These are phyloP conservation scores for Cylas formicarius DNA, from an alignment of 1,140 invertebrate species.

Conservation along the genomic window DNA sequence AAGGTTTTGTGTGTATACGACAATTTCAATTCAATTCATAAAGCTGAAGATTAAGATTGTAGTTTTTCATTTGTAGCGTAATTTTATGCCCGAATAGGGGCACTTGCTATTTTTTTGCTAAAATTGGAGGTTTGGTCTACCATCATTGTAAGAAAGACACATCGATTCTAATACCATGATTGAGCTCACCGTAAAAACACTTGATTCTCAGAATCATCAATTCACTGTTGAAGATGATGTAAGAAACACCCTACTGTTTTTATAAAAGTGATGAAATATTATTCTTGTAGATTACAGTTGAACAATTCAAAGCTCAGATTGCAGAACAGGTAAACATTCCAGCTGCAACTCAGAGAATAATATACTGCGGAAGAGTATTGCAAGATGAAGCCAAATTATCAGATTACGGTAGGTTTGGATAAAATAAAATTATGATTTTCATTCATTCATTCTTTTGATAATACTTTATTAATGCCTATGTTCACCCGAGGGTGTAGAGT, in stretches of 20 bases:
- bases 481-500: too few relatives aligned
- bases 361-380: slow-evolving; percentile 86
- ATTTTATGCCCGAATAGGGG: too few relatives aligned
- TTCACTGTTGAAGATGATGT: slow-evolving; percentile 84
- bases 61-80: too few relatives aligned
- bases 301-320: slow-evolving; percentile 81
- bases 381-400: slow-evolving; percentile 82
- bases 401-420: slow-evolving; percentile 73
- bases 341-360: slow-evolving; percentile 76
- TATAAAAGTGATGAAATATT: slow-evolving; percentile 11
- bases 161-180: slow-evolving; percentile 52
- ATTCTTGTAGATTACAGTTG: slow-evolving; percentile 68
- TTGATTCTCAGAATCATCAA: slow-evolving; percentile 84
- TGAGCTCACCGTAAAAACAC: slow-evolving; percentile 82
- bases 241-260: slow-evolving; percentile 42
- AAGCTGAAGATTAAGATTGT: too few relatives aligned
- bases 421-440: too few relatives aligned
- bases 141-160: too few relatives aligned
- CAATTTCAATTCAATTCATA: too few relatives aligned
- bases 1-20: too few relatives aligned
- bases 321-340: slow-evolving; percentile 67
- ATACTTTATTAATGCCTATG: too few relatives aligned
- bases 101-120: too few relatives aligned
- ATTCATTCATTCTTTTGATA: too few relatives aligned
- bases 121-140: too few relatives aligned